Evolutionary conservation across 2,797 vertebrate species (phyloP).

Genomic region (Propithecus perrieri): DNA sequence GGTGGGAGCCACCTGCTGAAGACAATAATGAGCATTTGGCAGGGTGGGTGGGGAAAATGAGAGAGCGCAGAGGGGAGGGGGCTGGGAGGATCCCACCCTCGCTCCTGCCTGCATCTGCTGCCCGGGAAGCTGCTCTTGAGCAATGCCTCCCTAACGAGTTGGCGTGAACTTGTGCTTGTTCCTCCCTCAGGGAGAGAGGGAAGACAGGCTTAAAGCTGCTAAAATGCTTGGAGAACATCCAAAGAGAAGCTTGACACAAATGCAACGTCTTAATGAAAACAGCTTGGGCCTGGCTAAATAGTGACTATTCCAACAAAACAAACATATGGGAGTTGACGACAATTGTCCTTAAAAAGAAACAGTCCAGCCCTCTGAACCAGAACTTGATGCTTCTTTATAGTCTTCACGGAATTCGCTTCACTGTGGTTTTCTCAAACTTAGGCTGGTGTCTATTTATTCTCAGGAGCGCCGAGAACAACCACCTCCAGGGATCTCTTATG

Average conservation of each 20-base stretch:
- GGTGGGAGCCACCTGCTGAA: conserved; percentile 70
- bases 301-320: conserved; percentile 54
- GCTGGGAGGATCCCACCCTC: conserved; percentile 50
- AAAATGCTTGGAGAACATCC: conserved; percentile 53
- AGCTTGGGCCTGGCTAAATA: conserved; percentile 50
- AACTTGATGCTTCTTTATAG: conserved; percentile 23
- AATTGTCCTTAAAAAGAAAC: conserved; percentile 36
- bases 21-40: conserved; percentile 70
- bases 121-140: conserved; percentile 63
- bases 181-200: conserved; percentile 57
- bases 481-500: not conserved
- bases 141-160: conserved; percentile 54
- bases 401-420: not conserved
- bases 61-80: conserved; percentile 13
- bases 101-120: conserved; percentile 49
- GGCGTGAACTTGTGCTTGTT: conserved; percentile 54
- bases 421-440: not conserved
- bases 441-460: conserved; percentile 44
- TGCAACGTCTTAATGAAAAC: conserved; percentile 44
- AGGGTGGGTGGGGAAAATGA: conserved; percentile 73
- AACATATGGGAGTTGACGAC: conserved; percentile 22
- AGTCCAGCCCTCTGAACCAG: not conserved
- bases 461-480: not conserved
- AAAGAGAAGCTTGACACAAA: conserved; percentile 59
- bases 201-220: conserved; percentile 59